Evolutionary conservation across 2,113 vertebrate species (phyloP), one percentile per base, ranked within the genome.

Genomic region (Recurvirostra avosetta): DNA sequence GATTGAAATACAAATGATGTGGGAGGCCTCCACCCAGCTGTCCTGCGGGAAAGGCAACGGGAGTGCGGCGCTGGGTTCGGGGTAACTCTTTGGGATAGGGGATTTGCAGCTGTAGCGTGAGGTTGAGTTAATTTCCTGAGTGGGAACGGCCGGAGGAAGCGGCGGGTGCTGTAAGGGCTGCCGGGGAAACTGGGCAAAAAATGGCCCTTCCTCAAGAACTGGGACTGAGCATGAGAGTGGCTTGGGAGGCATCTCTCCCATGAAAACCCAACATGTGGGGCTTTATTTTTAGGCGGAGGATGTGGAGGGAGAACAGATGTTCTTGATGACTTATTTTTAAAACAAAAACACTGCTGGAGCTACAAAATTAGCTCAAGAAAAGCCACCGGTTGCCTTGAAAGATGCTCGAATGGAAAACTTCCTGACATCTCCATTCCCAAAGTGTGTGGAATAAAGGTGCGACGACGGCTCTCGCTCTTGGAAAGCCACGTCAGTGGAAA

Each of bases 401-500:
- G 86, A 62, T 85, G 92, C 92, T 92, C 0, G 0, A 11, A 43
- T 32, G 74, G 80, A 90, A 86, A 94, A 79, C 78, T 62, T 75
- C 2, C 32, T 0, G 2, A 26, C 40, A 43, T 76, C 56, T 88
- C 70, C 70, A 4, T 91, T 86, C 77, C 74, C 45, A 1, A 0
- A 41, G 71, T 0, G 4, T 5, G n/a, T 11, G 90, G 67, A 29
- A 29, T 14, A 38, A 53, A 94, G 91, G 78, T 70, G 92, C 0
- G 1, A 36, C 0, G 0, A 1, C 1, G 4, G 55, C 26, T 41
- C 63, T 32, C 1, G 17, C 45, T 66, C n/a, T 5, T 8, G 45
- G 56, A 9, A 30, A 40, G 56, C 43, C 50, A 8, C 7, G 3
- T 5, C 92, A 32, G 47, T 75, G 84, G 73, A 75, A 90, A 45